Evolutionary conservation across 2,888 invertebrate species (phyloP), one percentile per base, ranked within the genome.

Genomic region (Cenopis cana): DNA sequence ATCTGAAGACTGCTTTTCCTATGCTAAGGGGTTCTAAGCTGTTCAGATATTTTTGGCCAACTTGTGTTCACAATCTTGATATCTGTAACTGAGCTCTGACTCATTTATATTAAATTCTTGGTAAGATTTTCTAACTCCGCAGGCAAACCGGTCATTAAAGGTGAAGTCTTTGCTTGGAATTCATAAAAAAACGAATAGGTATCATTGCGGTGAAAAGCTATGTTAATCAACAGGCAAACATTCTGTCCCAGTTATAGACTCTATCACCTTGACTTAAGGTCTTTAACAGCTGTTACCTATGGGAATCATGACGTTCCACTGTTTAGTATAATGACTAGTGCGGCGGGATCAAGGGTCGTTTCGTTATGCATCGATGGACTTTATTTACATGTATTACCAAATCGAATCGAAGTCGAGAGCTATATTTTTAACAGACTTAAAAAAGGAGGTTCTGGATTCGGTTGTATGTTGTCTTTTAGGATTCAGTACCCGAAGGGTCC

Each of bases 341-440:
- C 52, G 62, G 17, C 38, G 12, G 64, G 64, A 17, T 54, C 64
- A 64, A 14, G 64, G 52, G 64, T 64, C 64, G 52, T n/a, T 38
- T 38, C 36, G 52, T 64, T 54, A 64, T 64, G 38, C 64, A n/a
- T 54, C 20, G 54, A 38, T 38, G 38, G n/a, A 12, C 11, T n/a
- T 38, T 54, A 59, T 68, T 59, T 52, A 60, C 68, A 59, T 49
- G 50, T 36, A 38, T 54, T 54, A 38, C n/a, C 6, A 54, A n/a
- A 14, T 10, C n/a, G 36, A n/a, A 64, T 64, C 36, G 17, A 41
- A 14, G 41, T 41, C 24, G 24, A 24, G 24, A 24, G 24, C 4
- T 24, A 24, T 24, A n/a, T n/a, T n/a, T n/a, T n/a, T n/a, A n/a
- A n/a, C n/a, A n/a, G n/a, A n/a, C n/a, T n/a, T n/a, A n/a, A n/a